Evolutionary conservation across 2,888 invertebrate species (phyloP).

Genomic region (Heliconius charithonia): DNA sequence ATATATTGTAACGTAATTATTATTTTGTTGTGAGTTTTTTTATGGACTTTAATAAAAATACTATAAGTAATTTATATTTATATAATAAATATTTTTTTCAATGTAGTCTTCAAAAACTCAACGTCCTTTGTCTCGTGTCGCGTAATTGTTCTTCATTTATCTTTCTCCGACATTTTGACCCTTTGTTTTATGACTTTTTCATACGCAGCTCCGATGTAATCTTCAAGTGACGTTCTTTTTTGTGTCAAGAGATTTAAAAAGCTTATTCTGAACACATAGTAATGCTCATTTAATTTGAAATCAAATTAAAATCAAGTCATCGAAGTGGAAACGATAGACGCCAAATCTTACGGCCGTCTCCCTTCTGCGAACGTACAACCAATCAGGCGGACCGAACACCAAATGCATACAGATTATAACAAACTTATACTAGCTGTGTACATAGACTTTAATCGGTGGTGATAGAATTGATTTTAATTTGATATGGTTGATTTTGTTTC

Average conservation of each 20-base stretch:
- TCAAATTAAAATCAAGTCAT: slow-evolving; percentile 69
- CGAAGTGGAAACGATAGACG: slow-evolving; percentile 69
- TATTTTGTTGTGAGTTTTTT: slow-evolving; percentile 17
- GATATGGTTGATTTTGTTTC: slow-evolving; percentile 38
- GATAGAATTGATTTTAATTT: slow-evolving; percentile 50
- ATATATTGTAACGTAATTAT: slow-evolving; percentile 24
- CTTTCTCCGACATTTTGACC: slow-evolving; percentile 39
- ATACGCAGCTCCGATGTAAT: slow-evolving; percentile 40
- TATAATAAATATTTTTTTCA: not conserved
- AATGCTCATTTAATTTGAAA: slow-evolving; percentile 52
- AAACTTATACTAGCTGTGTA: slow-evolving; percentile 38
- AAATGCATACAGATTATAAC: slow-evolving; percentile 70
- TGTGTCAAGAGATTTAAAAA: slow-evolving; percentile 34
- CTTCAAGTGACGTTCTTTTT: slow-evolving; percentile 42
- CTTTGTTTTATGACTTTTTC: slow-evolving; percentile 40
- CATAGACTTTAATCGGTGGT: slow-evolving; percentile 42
- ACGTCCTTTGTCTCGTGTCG: slow-evolving; percentile 10
- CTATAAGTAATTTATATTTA: slow-evolving; percentile 27
- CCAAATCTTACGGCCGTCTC: slow-evolving; percentile 68
- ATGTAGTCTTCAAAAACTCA: slow-evolving; percentile 7
- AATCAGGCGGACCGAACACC: slow-evolving; percentile 69
- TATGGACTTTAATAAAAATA: not conserved
- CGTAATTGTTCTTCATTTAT: slow-evolving; percentile 42
- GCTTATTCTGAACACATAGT: slow-evolving; percentile 48
- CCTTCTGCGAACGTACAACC: slow-evolving; percentile 65